phyloP scores from a whole-genome alignment of 2,113 vertebrate genomes.

The Trochalopteron elliotii region DNA sequence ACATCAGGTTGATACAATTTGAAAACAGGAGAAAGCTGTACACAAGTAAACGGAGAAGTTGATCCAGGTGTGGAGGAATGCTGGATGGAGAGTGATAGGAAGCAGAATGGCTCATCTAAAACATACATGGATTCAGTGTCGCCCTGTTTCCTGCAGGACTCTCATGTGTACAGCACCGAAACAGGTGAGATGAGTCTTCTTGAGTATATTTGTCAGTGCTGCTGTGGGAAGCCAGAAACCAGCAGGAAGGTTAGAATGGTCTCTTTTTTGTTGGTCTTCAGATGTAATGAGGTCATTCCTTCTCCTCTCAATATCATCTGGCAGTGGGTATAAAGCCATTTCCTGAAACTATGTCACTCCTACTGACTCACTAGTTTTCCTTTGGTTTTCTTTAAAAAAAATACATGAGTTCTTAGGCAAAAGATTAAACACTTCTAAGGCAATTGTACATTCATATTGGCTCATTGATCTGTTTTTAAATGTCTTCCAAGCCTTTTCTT shows the following conservation, averaged over 20 bases:
- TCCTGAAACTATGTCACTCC: background rate
- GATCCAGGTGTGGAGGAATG: background rate
- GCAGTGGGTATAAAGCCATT: background rate
- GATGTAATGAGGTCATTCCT: background rate
- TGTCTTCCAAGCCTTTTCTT: background rate
- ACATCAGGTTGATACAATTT: background rate
- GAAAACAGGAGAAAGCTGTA: background rate
- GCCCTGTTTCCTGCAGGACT: background rate
- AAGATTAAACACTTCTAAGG: background rate
- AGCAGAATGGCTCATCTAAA: background rate
- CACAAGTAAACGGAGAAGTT: background rate
- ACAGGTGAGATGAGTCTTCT: background rate
- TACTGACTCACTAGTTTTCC: background rate
- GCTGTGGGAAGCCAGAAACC: background rate
- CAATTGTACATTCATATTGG: background rate
- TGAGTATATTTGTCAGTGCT: background rate
- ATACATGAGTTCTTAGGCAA: background rate
- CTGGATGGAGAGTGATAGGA: fast-evolving
- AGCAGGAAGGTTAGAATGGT: background rate
- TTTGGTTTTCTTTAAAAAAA: background rate
- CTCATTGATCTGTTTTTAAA: background rate
- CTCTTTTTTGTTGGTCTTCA: background rate
- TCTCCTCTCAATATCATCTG: background rate
- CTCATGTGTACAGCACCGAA: background rate
- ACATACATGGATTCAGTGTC: background rate